Conservation (phyloP, 2,113 vertebrate genomes). For the Andinoacara biseriatus region DNA sequence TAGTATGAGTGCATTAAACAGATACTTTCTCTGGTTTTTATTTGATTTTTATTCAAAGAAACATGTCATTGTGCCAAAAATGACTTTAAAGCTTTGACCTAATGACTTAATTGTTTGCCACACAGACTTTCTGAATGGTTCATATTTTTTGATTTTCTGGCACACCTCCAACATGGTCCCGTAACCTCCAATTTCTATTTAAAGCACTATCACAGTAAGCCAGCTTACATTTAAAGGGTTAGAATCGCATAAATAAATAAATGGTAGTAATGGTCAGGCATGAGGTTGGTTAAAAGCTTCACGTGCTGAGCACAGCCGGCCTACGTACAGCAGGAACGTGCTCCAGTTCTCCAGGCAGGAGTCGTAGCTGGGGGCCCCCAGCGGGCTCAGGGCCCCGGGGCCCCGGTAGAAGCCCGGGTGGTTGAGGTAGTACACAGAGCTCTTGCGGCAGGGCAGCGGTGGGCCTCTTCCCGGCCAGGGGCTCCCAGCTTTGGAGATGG, state of each 20-base stretch:
- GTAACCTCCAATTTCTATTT: too few species aligned
- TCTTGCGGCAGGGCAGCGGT: conserved; percentile 53
- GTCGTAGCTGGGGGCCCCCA: conserved; percentile 49
- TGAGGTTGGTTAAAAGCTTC: not conserved
- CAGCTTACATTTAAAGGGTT: too few species aligned
- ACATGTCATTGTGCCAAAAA: too few species aligned
- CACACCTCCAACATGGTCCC: too few species aligned
- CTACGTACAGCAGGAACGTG: conserved; percentile 87
- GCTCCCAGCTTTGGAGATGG: conserved; percentile 71
- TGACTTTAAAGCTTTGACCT: too few species aligned
- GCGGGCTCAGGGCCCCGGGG: conserved; percentile 31
- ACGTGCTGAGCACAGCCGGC: not conserved
- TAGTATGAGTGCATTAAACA: not conserved
- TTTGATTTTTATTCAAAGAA: too few species aligned
- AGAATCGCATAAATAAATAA: too few species aligned
- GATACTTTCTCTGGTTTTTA: not conserved
- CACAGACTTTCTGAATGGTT: too few species aligned
- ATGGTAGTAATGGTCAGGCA: too few species aligned
- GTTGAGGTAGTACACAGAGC: conserved; percentile 59
- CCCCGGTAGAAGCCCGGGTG: conserved; percentile 46
- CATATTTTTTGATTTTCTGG: too few species aligned
- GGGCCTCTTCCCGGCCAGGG: conserved; percentile 68
- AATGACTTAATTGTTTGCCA: too few species aligned
- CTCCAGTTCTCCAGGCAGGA: conserved; percentile 80
- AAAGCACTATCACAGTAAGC: too few species aligned